Conservation (phyloP, 2,797 vertebrate genomes). For the Pseudomugil gertrudae region DNA sequence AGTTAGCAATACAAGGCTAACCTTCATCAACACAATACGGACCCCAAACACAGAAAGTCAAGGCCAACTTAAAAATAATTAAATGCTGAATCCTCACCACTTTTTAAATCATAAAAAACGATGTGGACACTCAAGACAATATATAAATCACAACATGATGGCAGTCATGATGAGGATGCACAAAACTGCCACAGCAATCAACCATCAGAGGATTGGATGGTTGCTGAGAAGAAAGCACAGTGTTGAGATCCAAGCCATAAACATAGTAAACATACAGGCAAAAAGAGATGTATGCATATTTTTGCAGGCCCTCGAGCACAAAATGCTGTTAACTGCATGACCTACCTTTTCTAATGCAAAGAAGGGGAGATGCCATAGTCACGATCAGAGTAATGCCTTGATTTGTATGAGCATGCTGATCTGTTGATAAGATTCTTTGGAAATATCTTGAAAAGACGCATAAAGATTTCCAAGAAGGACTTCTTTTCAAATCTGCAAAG, state of each 20-base stretch:
- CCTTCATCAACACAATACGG: too few relatives aligned
- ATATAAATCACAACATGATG: background rate
- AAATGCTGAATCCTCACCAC: background rate
- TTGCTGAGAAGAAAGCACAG: background rate
- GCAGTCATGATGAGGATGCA: background rate
- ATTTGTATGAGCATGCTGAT: conserved; percentile 18
- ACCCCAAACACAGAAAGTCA: background rate
- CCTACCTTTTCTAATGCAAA: conserved; percentile 38
- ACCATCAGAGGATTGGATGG: background rate
- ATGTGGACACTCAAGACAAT: background rate
- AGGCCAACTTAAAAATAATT: too few relatives aligned
- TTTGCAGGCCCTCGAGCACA: background rate
- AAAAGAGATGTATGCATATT: background rate
- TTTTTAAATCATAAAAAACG: background rate
- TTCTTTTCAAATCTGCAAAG: background rate
- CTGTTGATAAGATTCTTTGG: background rate
- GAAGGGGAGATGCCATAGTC: conserved; percentile 10
- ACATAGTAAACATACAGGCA: background rate
- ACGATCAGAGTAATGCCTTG: conserved; percentile 25
- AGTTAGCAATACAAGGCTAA: too few relatives aligned
- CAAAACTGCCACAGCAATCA: background rate
- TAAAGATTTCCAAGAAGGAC: background rate
- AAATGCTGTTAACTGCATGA: conserved; percentile 10
- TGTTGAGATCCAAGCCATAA: background rate
- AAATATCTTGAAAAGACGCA: background rate